Conservation (phyloP, 2,888 invertebrate species). For the Capitulum mitella region DNA sequence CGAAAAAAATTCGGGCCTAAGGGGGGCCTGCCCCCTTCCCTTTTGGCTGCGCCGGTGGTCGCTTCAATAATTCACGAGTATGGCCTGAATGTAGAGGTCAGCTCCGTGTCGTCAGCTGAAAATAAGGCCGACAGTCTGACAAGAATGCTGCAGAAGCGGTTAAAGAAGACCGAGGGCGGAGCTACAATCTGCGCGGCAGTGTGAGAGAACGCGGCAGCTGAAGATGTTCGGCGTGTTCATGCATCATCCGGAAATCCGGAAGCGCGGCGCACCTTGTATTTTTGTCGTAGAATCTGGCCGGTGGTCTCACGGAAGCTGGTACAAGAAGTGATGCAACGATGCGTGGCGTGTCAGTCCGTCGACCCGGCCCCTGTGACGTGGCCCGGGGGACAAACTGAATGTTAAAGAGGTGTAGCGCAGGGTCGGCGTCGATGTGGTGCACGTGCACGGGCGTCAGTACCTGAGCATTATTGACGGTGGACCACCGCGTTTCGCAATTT, state of each 20-base stretch:
- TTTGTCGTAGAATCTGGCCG: neutral
- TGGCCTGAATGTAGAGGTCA: too few species aligned
- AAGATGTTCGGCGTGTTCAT: neutral
- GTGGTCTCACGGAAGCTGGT: neutral
- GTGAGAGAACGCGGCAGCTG: neutral
- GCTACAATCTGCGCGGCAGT: neutral
- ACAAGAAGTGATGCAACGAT: neutral
- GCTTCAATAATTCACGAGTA: too few species aligned
- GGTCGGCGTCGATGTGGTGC: neutral
- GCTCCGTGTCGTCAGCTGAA: too few species aligned
- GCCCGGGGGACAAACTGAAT: neutral
- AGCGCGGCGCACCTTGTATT: neutral
- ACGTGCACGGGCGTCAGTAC: neutral
- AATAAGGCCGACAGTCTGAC: too few species aligned
- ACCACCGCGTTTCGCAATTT: neutral
- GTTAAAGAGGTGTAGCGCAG: neutral
- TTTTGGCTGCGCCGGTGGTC: too few species aligned
- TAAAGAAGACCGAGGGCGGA: neutral
- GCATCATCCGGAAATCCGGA: neutral
- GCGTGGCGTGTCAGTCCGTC: neutral
- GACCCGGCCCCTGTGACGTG: neutral
- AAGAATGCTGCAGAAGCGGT: too few species aligned
- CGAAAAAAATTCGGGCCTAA: too few species aligned
- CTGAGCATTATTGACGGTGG: neutral
- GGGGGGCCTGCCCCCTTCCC: too few species aligned